Conservation (phyloP, 2,797 vertebrate species). For the Acestrorhynchus altus region DNA sequence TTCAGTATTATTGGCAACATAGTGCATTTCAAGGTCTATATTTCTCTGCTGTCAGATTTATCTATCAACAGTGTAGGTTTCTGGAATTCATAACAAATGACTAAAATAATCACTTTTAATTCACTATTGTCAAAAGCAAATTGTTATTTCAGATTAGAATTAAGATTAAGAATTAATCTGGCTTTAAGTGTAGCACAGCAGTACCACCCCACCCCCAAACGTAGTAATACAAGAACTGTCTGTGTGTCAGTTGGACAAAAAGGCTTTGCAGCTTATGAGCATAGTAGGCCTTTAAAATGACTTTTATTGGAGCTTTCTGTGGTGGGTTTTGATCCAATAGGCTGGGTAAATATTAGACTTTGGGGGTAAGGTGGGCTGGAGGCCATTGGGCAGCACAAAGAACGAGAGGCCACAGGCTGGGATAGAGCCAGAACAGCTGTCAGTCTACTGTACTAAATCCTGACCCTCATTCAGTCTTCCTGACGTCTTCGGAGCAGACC, state of each 20-base stretch:
- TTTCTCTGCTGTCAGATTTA: too few relatives aligned
- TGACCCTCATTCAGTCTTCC: slow-evolving; percentile 40
- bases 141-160: background rate
- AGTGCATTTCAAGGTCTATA: too few relatives aligned
- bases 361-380: slow-evolving; percentile 42
- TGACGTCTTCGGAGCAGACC: slow-evolving; percentile 42
- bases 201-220: background rate
- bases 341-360: slow-evolving; percentile 52
- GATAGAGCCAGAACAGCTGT: slow-evolving; percentile 40
- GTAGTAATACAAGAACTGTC: slow-evolving; percentile 18
- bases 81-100: too few relatives aligned
- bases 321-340: slow-evolving; percentile 31
- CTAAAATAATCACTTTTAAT: too few relatives aligned
- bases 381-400: slow-evolving; percentile 46
- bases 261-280: slow-evolving; percentile 26
- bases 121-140: too few relatives aligned
- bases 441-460: slow-evolving; percentile 56
- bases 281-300: slow-evolving; percentile 30
- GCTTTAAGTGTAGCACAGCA: background rate
- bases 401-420: slow-evolving; percentile 32
- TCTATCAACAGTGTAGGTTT: too few relatives aligned
- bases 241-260: slow-evolving; percentile 35
- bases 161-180: background rate
- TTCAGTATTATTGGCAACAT: too few relatives aligned
- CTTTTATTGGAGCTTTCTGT: slow-evolving; percentile 26